phyloP scores from a whole-genome alignment of 1,140 invertebrate species.

The Cydia strobilella region DNA sequence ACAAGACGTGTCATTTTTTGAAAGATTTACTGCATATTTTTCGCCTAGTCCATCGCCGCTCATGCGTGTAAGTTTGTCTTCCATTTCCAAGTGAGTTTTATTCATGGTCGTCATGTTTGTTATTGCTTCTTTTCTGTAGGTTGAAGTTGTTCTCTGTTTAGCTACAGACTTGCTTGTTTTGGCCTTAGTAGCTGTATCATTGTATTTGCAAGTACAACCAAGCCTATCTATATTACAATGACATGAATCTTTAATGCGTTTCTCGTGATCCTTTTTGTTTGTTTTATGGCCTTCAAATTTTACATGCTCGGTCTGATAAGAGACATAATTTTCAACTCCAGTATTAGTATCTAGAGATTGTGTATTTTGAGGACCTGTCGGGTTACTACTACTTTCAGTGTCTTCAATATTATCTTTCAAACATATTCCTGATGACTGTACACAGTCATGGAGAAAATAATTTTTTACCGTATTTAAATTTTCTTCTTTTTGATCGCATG shows the following conservation, averaged over 20 bases:
- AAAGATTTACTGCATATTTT: conserved; percentile 37
- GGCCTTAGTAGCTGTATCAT: conserved; percentile 57
- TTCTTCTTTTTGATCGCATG: conserved; percentile 46
- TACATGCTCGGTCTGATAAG: conserved; percentile 38
- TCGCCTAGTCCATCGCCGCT: conserved; percentile 35
- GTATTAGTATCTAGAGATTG: conserved; percentile 33
- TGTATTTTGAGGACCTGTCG: conserved; percentile 32
- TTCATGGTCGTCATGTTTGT: conserved; percentile 36
- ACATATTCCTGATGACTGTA: conserved; percentile 59
- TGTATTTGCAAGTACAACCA: conserved; percentile 59
- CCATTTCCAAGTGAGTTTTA: conserved; percentile 36
- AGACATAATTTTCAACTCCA: conserved; percentile 59
- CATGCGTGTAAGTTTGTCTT: conserved; percentile 49
- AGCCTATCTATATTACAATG: conserved; percentile 68
- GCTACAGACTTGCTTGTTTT: conserved; percentile 52
- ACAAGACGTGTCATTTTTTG: conserved; percentile 36
- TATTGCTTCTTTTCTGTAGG: conserved; percentile 37
- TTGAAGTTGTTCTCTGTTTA: conserved; percentile 55
- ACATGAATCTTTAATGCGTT: conserved; percentile 58
- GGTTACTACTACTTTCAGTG: conserved; percentile 37
- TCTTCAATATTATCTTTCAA: conserved; percentile 45
- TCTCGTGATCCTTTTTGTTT: conserved; percentile 34
- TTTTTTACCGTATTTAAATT: conserved; percentile 48
- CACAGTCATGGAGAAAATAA: conserved; percentile 37
- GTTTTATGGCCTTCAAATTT: background rate